These are phyloP conservation scores for Paracyclopina nana DNA, from an alignment of 1,140 invertebrate genomes.

Conservation along the genomic window DNA sequence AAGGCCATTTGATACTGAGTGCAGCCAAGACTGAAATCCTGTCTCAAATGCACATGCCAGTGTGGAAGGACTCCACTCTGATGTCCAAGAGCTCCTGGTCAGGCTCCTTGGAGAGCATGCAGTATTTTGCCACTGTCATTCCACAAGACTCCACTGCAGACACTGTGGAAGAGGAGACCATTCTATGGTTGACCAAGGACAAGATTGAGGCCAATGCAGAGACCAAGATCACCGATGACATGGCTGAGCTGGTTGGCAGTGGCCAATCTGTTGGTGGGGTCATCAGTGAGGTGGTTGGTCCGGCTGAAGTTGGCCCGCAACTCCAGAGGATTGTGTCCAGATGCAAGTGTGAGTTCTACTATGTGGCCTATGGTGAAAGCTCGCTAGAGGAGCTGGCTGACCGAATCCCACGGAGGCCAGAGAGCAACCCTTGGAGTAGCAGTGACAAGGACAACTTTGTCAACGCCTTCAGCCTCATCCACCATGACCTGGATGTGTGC, in stretches of 20 bases:
- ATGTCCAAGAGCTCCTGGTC: slow-evolving; percentile 89
- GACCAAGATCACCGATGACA: slow-evolving; percentile 33
- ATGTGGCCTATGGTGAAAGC: slow-evolving; percentile 73
- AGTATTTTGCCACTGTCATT: slow-evolving; percentile 92
- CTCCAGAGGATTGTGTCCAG: slow-evolving; percentile 86
- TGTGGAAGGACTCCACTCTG: slow-evolving; percentile 68
- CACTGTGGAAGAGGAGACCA: slow-evolving; percentile 29
- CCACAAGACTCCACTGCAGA: slow-evolving; percentile 46
- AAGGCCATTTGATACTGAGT: slow-evolving; percentile 87
- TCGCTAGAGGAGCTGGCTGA: slow-evolving; percentile 36
- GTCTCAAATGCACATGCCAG: slow-evolving; percentile 69
- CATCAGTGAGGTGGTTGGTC: slow-evolving; percentile 73
- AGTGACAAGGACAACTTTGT: slow-evolving; percentile 63
- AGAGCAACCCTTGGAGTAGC: slow-evolving; percentile 36
- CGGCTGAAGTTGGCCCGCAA: slow-evolving; percentile 37
- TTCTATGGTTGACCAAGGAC: slow-evolving; percentile 84
- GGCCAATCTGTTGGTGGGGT: slow-evolving; percentile 90
- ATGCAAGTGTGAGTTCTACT: slow-evolving; percentile 95
- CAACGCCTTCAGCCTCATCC: slow-evolving; percentile 92
- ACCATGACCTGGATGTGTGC: slow-evolving; percentile 91
- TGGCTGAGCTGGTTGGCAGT: slow-evolving; percentile 74
- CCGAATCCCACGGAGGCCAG: slow-evolving; percentile 17
- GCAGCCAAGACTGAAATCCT: slow-evolving; percentile 84
- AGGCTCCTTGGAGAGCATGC: slow-evolving; percentile 86
- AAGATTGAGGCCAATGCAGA: slow-evolving; percentile 66